phyloP scores from a whole-genome alignment of 1,140 invertebrate species.

The Dreissena rostriformis region DNA sequence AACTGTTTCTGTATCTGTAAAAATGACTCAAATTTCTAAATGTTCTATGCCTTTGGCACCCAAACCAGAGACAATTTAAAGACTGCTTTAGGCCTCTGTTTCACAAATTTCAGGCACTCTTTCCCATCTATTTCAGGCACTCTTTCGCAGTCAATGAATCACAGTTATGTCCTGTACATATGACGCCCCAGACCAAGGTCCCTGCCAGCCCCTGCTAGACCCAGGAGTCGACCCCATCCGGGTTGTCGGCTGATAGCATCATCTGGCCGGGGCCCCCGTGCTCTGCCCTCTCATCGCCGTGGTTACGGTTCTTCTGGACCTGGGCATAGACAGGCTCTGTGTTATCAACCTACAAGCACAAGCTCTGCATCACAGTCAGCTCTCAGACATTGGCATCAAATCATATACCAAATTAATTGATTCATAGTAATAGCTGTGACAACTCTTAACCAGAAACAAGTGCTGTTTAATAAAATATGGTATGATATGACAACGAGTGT shows the following conservation, averaged over 20 bases:
- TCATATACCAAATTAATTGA: too few relatives aligned
- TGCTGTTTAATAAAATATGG: too few relatives aligned
- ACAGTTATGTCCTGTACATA: neutral
- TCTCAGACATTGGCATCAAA: too few relatives aligned
- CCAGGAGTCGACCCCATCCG: conserved; percentile 51
- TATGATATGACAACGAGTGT: too few relatives aligned
- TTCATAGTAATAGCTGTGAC: too few relatives aligned
- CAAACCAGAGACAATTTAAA: too few relatives aligned
- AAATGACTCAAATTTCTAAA: too few relatives aligned
- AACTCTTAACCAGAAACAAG: too few relatives aligned
- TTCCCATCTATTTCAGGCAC: neutral
- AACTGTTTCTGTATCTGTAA: too few relatives aligned
- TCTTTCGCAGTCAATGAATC: neutral
- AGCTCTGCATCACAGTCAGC: neutral
- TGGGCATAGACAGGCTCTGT: conserved; percentile 49
- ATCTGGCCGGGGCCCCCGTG: conserved; percentile 15
- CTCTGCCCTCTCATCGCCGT: neutral
- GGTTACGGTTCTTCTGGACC: conserved; percentile 39
- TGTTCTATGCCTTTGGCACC: too few relatives aligned
- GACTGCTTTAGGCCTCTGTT: too few relatives aligned
- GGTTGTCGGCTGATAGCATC: conserved; percentile 17
- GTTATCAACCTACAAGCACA: conserved; percentile 31
- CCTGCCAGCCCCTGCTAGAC: conserved; percentile 31
- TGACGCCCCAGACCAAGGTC: neutral
- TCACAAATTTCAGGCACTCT: neutral